phyloP scores from a whole-genome alignment of 2,797 vertebrate genomes.

The Lithobates sylvaticus region DNA sequence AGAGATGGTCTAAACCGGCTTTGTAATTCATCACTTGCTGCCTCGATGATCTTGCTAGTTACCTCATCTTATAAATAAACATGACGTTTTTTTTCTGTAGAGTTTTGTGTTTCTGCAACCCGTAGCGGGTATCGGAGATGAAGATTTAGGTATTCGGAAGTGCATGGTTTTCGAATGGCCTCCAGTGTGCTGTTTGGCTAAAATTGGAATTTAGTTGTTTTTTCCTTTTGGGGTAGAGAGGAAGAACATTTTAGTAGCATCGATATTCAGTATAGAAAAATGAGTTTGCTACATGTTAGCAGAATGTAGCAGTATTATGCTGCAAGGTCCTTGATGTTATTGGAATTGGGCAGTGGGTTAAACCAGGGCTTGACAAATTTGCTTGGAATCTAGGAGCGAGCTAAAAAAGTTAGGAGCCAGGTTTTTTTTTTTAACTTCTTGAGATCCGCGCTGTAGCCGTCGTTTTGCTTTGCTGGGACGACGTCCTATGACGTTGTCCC shows the following conservation, averaged over 20 bases:
- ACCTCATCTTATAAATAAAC: slow-evolving; percentile 9
- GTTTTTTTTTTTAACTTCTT: no score
- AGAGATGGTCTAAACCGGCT: background rate
- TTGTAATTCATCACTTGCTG: background rate
- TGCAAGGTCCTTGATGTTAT: no score
- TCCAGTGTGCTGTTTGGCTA: background rate
- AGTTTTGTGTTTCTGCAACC: background rate
- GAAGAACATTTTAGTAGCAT: background rate
- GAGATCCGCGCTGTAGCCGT: no score
- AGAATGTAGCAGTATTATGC: no score
- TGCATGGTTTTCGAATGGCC: background rate
- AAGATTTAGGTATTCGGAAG: background rate
- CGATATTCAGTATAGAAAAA: background rate
- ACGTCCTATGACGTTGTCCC: no score
- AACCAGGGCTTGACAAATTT: no score
- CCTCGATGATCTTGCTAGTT: background rate
- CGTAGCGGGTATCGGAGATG: background rate
- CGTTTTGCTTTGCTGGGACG: no score
- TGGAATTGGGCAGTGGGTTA: no score
- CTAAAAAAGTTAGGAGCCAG: no score
- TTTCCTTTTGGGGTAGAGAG: background rate
- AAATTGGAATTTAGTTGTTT: background rate
- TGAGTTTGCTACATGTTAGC: no score
- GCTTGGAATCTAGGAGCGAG: no score
- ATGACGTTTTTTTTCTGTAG: background rate